A percentile compares a stretch with the other conserved stretches of the same genome.
Conservation (phyloP, 2,888 invertebrate genomes). For the Mythimna albipuncta region DNA sequence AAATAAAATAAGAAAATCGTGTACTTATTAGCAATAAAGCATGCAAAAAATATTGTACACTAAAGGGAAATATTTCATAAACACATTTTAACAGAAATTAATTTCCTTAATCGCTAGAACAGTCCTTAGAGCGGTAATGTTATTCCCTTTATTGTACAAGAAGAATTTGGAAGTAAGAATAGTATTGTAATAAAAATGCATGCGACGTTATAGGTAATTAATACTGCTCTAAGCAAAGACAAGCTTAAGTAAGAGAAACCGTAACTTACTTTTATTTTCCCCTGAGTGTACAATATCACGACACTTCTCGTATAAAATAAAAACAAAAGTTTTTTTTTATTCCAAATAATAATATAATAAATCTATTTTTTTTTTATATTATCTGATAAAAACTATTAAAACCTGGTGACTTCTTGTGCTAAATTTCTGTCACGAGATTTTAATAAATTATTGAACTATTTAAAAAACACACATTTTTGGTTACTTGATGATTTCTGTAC, state of each 20-base stretch:
- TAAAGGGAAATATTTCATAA: conserved; percentile 86
- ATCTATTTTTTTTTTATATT: background rate
- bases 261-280: conserved; percentile 88
- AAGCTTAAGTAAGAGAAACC: conserved; percentile 79
- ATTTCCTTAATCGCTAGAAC: conserved; percentile 47
- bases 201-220: conserved; percentile 76
- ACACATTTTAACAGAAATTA: conserved; percentile 39
- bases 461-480: background rate
- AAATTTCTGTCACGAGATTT: background rate
- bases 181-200: conserved; percentile 75
- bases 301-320: conserved; percentile 63
- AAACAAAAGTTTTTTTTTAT: background rate
- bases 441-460: background rate
- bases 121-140: conserved; percentile 86
- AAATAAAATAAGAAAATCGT: background rate
- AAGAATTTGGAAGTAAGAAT: conserved; percentile 66
- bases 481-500: conserved; percentile 6
- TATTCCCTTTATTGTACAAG: conserved; percentile 89
- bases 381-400: background rate
- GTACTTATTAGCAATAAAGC: conserved; percentile 62
- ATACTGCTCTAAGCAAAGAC: conserved; percentile 87
- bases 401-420: background rate
- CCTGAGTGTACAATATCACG: conserved; percentile 89
- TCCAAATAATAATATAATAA: background rate
- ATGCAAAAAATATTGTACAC: conserved; percentile 88